Evolutionary conservation across 2,888 invertebrate genomes (phyloP), one percentile per base, ranked within the genome.

Genomic region (Acronicta aceris): DNA sequence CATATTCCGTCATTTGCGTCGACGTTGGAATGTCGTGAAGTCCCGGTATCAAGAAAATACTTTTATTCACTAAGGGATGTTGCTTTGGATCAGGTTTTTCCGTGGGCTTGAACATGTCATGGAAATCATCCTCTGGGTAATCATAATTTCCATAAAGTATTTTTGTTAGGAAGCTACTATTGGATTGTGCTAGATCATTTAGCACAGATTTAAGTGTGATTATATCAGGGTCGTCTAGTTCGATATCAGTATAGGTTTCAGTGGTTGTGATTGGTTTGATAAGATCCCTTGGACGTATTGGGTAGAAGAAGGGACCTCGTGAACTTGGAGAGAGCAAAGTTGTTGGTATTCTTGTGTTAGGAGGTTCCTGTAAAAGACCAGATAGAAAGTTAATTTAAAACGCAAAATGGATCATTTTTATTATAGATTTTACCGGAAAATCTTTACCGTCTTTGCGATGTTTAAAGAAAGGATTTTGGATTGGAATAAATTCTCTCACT

Each of bases 61-160:
- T 71, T 38, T 52, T 56, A 25, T 67, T 71, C 15, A 25, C 52
- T 15, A 67, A 52, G 0, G 57, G 71, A 17, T 67, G 71, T 12
- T 56, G 15, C 6, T 12, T 4, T 12, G 1, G 9, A 17, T 52
- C 0, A 0, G 9, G 0, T 2, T 36, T 1, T 15, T 5, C 9
- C 21, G 65, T 45, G 0, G 71, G 30, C 12, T 49, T 64, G 38
- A 67, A 67, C 52, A 67, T 64, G 2, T 70, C 65, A 15, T 17
- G n/a, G 9, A 71, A 16, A 41, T 55, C 43, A 2, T 48, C 36
- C 8, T 55, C 71, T 9, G 12, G 8, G 9, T 56, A 56, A 1
- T 8, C 40, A 21, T 71, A 67, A 12, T 51, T 56, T 4, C 9
- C 43, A 16, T 71, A 67, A 9, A 71, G 13, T 13, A 56, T 30